phyloP scores from a whole-genome alignment of 2,113 vertebrate genomes.

The Mellivora capensis region DNA sequence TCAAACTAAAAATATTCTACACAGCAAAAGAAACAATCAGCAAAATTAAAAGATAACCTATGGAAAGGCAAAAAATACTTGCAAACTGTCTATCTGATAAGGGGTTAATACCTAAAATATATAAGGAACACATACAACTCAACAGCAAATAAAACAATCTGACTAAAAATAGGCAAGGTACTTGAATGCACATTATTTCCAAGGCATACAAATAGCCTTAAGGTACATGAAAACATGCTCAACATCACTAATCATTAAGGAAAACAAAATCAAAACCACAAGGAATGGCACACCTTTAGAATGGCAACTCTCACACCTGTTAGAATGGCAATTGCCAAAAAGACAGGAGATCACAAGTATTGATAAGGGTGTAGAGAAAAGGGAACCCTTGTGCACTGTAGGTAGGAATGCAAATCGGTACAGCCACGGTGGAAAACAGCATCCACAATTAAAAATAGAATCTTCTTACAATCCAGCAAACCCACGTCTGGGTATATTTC shows the following conservation, averaged over 20 bases:
- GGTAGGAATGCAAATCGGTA: neutral
- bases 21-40: neutral
- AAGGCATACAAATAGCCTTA: neutral
- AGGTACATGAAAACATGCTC: neutral
- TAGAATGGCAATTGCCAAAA: neutral
- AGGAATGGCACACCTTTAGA: neutral
- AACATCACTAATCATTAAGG: neutral
- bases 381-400: neutral
- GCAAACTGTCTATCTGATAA: neutral
- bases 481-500: neutral
- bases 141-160: neutral
- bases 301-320: neutral
- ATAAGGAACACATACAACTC: neutral
- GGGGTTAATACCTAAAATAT: neutral
- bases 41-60: neutral
- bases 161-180: neutral
- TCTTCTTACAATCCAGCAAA: neutral
- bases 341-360: neutral
- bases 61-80: neutral
- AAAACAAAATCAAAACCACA: neutral
- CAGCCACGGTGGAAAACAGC: neutral
- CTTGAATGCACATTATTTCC: neutral
- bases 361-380: too few relatives aligned
- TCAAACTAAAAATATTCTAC: neutral
- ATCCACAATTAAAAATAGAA: neutral